Conservation (phyloP, 2,797 vertebrate species). For the Phrynocephalus vlangalii region DNA sequence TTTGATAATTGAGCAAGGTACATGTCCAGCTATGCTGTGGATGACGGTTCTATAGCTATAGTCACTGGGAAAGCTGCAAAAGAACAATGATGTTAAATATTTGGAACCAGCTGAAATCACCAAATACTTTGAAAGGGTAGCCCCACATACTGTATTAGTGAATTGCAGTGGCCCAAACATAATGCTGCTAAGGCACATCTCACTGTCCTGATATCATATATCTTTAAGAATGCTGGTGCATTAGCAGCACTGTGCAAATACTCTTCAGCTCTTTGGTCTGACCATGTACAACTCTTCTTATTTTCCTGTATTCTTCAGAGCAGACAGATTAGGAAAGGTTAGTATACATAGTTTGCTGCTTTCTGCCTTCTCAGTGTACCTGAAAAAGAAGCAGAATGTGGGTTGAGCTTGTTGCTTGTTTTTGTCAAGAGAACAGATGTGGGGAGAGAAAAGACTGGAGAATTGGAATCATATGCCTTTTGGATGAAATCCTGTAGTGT, state of each 20-base stretch:
- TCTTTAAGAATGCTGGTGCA: neutral
- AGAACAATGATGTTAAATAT: too few species aligned
- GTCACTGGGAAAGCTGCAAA: too few species aligned
- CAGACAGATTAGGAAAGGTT: neutral
- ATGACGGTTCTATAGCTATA: too few species aligned
- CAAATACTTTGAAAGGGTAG: too few species aligned
- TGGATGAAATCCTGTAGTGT: too few species aligned
- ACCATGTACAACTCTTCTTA: neutral
- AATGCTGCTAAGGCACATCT: neutral
- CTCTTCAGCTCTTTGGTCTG: neutral
- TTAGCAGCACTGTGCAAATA: neutral
- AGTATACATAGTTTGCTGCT: neutral
- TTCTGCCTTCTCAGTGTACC: neutral
- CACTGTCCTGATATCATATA: neutral
- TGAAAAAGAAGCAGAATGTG: neutral
- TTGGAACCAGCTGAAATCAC: too few species aligned
- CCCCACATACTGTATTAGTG: too few species aligned
- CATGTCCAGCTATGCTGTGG: too few species aligned
- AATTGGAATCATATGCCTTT: too few species aligned
- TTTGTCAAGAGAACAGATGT: neutral
- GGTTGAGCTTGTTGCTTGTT: neutral
- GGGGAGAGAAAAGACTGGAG: neutral
- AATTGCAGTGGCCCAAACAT: too few species aligned
- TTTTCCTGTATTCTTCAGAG: neutral
- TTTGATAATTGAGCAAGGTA: too few species aligned